Conservation (phyloP, 2,888 invertebrate genomes). For the Zaprionus obscuricornis region DNA sequence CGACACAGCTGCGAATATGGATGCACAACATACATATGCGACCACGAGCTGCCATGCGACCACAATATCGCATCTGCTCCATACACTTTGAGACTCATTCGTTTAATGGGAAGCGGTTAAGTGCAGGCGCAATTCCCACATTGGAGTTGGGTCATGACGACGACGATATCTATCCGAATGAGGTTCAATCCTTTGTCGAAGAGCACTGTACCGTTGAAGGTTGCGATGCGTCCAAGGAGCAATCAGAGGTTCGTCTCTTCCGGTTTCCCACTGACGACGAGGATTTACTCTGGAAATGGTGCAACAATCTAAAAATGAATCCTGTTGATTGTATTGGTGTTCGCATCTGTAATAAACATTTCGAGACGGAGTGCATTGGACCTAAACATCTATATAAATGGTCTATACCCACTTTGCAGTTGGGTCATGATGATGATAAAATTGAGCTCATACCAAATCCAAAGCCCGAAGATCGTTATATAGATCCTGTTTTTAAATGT, state of each 20-base stretch:
- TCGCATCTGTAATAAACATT: conserved; percentile 79
- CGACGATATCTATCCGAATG: conserved; percentile 76
- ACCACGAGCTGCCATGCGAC: conserved; percentile 64
- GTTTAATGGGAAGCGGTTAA: conserved; percentile 74
- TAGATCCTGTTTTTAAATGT: conserved; percentile 73
- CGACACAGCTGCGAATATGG: conserved; percentile 74
- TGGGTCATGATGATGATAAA: conserved; percentile 73
- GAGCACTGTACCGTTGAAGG: conserved; percentile 70
- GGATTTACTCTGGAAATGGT: conserved; percentile 79
- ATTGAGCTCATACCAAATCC: conserved; percentile 74
- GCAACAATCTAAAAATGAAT: conserved; percentile 79
- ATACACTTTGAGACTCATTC: conserved; percentile 79
- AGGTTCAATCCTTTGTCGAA: conserved; percentile 73
- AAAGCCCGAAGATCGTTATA: conserved; percentile 70
- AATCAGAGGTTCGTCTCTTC: conserved; percentile 73
- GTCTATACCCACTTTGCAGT: conserved; percentile 70
- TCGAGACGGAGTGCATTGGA: conserved; percentile 75
- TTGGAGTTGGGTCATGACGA: conserved; percentile 72
- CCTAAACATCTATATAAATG: conserved; percentile 77
- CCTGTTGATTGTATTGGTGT: conserved; percentile 75
- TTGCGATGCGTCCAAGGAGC: conserved; percentile 68
- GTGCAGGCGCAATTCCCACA: conserved; percentile 78
- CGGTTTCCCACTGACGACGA: conserved; percentile 79
- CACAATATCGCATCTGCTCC: conserved; percentile 75
- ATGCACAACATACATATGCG: conserved; percentile 76